These are phyloP conservation scores for Trematocara variabile DNA, from an alignment of 2,113 vertebrate genomes.

Conservation along the genomic window DNA sequence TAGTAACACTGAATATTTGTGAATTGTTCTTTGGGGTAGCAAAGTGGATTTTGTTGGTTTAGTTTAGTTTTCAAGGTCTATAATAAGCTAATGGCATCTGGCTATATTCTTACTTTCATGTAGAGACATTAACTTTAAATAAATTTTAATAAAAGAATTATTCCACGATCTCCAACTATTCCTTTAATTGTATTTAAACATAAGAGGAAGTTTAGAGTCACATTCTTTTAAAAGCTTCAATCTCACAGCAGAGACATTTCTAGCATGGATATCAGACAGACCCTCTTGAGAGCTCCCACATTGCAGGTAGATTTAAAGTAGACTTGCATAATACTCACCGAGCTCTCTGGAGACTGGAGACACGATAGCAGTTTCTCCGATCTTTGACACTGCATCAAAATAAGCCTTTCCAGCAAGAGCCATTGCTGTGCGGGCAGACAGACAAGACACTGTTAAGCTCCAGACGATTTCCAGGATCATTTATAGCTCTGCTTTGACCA, in stretches of 20 bases:
- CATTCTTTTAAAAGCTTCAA: neutral
- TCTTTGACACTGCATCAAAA: slow-evolving; percentile 90
- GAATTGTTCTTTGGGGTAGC: neutral
- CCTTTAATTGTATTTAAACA: neutral
- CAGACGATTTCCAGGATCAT: neutral
- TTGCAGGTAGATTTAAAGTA: neutral
- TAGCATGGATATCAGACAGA: neutral
- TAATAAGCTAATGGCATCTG: neutral
- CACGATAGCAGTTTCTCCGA: slow-evolving; percentile 85
- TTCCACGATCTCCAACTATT: neutral
- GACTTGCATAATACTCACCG: slow-evolving; percentile 76
- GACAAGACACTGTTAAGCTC: neutral
- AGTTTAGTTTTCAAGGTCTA: neutral
- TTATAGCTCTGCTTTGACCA: neutral
- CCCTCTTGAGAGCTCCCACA: neutral
- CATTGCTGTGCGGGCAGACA: slow-evolving; percentile 78
- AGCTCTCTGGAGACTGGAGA: slow-evolving; percentile 94
- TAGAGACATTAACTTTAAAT: neutral
- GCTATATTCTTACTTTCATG: neutral
- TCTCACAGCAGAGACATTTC: neutral
- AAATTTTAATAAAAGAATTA: neutral
- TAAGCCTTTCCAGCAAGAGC: slow-evolving; percentile 87
- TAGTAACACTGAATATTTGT: neutral
- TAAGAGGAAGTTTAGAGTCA: neutral
- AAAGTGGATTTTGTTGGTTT: neutral